phyloP scores from a whole-genome alignment of 2,888 invertebrate genomes.

The Adelphocoris suturalis region DNA sequence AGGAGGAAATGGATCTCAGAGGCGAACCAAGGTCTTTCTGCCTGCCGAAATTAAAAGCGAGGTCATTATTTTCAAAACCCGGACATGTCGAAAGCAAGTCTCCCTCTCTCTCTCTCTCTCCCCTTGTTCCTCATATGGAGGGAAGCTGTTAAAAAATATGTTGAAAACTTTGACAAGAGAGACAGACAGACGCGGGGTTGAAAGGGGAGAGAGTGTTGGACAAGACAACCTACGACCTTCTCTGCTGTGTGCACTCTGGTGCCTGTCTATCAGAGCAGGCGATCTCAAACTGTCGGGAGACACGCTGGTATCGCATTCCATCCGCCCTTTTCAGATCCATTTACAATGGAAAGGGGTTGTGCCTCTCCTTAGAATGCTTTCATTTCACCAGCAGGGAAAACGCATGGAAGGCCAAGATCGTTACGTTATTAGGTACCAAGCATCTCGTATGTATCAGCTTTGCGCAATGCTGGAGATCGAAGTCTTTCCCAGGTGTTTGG shows the following conservation, averaged over 20 bases:
- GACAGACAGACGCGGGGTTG: background rate
- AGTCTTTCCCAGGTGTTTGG: background rate
- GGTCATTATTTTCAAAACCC: background rate
- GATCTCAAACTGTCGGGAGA: conserved; percentile 29
- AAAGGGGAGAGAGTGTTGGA: conserved; percentile 43
- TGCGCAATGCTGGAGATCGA: background rate
- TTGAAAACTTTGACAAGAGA: conserved; percentile 27
- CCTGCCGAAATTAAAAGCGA: conserved; percentile 27
- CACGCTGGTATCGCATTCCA: conserved; percentile 49
- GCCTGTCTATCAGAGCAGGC: conserved; percentile 35
- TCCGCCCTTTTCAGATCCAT: conserved; percentile 28
- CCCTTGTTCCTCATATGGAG: background rate
- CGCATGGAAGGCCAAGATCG: background rate
- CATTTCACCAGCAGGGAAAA: conserved; percentile 1
- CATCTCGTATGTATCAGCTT: background rate
- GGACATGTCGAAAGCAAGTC: background rate
- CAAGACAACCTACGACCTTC: conserved; percentile 54
- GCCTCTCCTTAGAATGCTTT: background rate
- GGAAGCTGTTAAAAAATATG: conserved; percentile 28
- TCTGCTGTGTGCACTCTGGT: conserved; percentile 48
- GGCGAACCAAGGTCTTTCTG: background rate
- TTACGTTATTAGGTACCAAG: background rate
- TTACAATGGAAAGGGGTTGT: background rate
- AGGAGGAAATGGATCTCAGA: background rate
- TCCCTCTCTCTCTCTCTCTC: background rate